Percentiles rank a stretch among this genome's conserved stretches.
Conservation (phyloP, 2,797 vertebrate species). For the Hydrophis major region DNA sequence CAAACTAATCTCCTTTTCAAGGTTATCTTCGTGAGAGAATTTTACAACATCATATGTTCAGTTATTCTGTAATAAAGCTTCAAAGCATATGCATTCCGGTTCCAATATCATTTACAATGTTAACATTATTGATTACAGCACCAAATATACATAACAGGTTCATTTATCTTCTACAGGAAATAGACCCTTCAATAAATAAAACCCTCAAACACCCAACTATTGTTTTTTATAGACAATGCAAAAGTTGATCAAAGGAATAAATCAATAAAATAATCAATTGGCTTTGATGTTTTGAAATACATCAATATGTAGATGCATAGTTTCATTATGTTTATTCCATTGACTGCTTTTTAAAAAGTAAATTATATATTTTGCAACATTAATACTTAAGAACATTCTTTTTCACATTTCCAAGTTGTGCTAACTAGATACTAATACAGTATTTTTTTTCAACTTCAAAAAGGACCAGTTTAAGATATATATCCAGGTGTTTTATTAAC, state of each 20-base stretch:
- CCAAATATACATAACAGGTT: background rate
- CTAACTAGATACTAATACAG: background rate
- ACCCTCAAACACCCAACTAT: background rate
- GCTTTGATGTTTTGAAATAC: background rate
- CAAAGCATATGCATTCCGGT: background rate
- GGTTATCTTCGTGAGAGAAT: background rate
- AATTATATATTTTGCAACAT: background rate
- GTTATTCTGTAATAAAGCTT: background rate
- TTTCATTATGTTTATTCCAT: background rate
- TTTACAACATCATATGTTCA: background rate
- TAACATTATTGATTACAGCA: background rate
- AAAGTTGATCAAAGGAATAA: background rate
- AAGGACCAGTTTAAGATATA: slow-evolving; percentile 21
- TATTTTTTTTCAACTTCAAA: slow-evolving; percentile 3
- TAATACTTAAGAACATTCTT: background rate
- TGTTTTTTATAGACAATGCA: background rate
- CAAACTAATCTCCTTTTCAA: background rate
- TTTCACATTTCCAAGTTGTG: background rate
- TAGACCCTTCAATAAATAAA: background rate
- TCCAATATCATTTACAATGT: background rate
- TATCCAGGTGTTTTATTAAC: slow-evolving; percentile 2
- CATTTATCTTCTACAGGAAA: background rate
- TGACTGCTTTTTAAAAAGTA: background rate
- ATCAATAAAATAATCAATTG: background rate
- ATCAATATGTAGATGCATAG: background rate